Conservation (phyloP, 2,797 vertebrate species). For the Centroberyx gerrardi region DNA sequence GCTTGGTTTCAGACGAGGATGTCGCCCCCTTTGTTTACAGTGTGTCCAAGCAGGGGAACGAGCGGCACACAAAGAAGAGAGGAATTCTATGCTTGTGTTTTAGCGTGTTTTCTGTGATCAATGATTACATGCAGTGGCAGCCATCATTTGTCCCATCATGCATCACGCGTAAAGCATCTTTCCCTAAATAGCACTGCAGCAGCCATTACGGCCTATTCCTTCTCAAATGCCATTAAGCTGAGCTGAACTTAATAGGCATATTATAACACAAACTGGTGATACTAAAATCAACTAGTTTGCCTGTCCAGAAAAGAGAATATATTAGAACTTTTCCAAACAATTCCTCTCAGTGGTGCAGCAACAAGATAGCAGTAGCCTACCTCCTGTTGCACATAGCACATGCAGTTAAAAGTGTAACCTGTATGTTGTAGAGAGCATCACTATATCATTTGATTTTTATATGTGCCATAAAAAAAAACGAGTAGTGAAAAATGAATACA, state of each 20-base stretch:
- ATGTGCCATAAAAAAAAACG: not conserved
- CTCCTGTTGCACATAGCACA: too few species aligned
- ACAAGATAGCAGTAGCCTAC: not conserved
- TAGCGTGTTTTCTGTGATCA: not conserved
- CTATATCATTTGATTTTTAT: not conserved
- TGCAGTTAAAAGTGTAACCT: too few species aligned
- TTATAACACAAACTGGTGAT: not conserved
- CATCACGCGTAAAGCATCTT: not conserved
- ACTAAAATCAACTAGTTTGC: not conserved
- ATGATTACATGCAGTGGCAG: not conserved
- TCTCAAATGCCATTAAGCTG: not conserved
- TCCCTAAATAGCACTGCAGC: not conserved
- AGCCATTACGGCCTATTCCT: not conserved
- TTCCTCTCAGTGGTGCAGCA: not conserved
- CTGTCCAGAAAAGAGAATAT: not conserved
- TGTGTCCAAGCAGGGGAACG: slow-evolving; percentile 3
- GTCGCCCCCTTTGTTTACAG: slow-evolving; percentile 19
- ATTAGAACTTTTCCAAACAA: not conserved
- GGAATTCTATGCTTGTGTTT: not conserved
- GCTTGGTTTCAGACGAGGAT: slow-evolving; percentile 22
- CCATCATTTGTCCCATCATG: slow-evolving; percentile 1
- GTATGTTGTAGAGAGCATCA: too few species aligned
- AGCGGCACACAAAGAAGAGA: not conserved
- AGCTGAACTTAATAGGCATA: not conserved
- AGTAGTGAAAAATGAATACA: not conserved